These are phyloP conservation scores for Brenthis daphne DNA, from an alignment of 2,888 invertebrate genomes.

Conservation along the genomic window DNA sequence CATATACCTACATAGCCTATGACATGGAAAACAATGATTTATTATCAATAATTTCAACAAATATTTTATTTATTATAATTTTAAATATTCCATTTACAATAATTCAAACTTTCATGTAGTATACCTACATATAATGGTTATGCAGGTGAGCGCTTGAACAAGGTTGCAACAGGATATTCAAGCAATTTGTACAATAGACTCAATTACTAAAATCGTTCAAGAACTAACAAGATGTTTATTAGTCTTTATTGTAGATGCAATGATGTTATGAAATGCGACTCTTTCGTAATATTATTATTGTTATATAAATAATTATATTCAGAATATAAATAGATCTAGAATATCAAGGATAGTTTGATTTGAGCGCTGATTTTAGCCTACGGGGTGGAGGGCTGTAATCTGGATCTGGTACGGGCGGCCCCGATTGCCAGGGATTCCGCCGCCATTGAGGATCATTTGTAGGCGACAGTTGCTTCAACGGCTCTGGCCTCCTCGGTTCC, in stretches of 20 bases:
- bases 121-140: not conserved
- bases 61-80: not conserved
- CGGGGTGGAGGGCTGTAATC: slow-evolving; percentile 66
- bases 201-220: slow-evolving; percentile 9
- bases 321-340: not conserved
- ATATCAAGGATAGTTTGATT: slow-evolving; percentile 51
- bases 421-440: slow-evolving; percentile 51
- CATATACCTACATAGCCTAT: too few relatives aligned
- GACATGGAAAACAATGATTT: too few relatives aligned
- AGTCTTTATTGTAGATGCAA: not conserved
- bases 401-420: slow-evolving; percentile 59
- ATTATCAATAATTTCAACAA: too few relatives aligned
- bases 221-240: not conserved
- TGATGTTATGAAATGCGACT: not conserved
- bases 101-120: not conserved
- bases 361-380: slow-evolving; percentile 68
- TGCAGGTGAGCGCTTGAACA: not conserved
- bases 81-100: not conserved
- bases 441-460: slow-evolving; percentile 49
- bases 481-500: slow-evolving; percentile 51
- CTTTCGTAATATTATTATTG: not conserved
- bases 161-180: slow-evolving; percentile 2
- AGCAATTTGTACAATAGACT: slow-evolving; percentile 8
- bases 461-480: slow-evolving; percentile 44
- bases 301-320: not conserved